Percentiles rank a stretch among this genome's conserved stretches.
Conservation (phyloP, 1,140 invertebrate species). For the Heliothis subflexa region DNA sequence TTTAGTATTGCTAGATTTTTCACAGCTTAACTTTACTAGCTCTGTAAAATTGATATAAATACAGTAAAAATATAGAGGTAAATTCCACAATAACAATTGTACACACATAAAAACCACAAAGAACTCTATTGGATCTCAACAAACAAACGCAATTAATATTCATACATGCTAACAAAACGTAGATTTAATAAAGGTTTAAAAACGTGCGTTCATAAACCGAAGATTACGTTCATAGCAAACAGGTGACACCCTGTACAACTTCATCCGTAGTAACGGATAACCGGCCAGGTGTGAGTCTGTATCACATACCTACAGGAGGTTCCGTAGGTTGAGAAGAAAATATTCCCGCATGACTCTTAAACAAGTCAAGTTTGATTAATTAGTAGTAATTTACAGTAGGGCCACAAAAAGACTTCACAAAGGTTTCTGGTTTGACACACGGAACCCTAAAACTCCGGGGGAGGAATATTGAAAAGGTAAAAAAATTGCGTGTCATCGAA, state of each 20-base stretch:
- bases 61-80: no score
- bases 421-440: neutral
- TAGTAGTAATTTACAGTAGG: no score
- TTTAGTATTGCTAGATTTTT: no score
- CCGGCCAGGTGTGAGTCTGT: neutral
- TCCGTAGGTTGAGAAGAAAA: neutral
- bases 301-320: neutral
- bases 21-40: no score
- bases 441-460: conserved; percentile 12
- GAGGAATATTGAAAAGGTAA: conserved; percentile 19
- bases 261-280: conserved; percentile 6
- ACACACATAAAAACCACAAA: neutral
- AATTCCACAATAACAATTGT: neutral
- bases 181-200: conserved; percentile 22
- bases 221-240: conserved; percentile 32
- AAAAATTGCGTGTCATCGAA: conserved; percentile 44
- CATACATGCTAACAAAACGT: neutral
- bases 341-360: no score
- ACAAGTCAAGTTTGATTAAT: no score
- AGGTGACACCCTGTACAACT: conserved; percentile 32
- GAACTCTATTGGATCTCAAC: conserved; percentile 10
- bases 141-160: conserved; percentile 25
- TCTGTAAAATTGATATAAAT: no score
- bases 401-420: no score
- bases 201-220: conserved; percentile 30